These are phyloP conservation scores for Mimas tiliae DNA, from an alignment of 2,888 invertebrate species.

Conservation along the genomic window DNA sequence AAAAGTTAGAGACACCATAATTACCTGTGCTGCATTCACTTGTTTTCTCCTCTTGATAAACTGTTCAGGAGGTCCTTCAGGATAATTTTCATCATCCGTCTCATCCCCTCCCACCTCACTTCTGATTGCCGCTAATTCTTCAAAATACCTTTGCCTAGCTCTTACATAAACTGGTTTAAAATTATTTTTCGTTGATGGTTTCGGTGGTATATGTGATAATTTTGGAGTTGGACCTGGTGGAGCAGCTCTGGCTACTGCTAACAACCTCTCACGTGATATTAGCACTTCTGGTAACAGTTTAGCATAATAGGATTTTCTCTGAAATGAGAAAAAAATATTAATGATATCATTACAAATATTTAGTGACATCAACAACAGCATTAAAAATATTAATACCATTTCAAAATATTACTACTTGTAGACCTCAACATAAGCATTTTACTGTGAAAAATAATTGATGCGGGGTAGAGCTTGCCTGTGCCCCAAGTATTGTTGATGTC, in stretches of 20 bases:
- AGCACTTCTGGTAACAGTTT: constrained; percentile 89
- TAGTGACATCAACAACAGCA: too few species aligned
- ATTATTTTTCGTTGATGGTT: constrained; percentile 67
- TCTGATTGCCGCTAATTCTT: constrained; percentile 88
- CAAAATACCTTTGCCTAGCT: constrained; percentile 84
- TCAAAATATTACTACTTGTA: too few species aligned
- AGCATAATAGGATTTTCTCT: constrained; percentile 79
- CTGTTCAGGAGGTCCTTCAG: constrained; percentile 87
- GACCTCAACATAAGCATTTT: too few species aligned
- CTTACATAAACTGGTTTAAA: constrained; percentile 82
- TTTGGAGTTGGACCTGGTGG: constrained; percentile 86
- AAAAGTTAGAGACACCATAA: constrained; percentile 7
- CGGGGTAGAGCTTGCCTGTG: too few species aligned
- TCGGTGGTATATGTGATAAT: constrained; percentile 67
- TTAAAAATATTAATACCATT: too few species aligned
- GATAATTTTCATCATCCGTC: constrained; percentile 92
- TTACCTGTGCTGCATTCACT: constrained; percentile 36
- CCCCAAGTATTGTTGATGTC: too few species aligned
- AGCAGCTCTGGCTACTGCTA: constrained; percentile 87
- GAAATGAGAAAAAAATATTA: constrained; percentile 43
- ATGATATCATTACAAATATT: too few species aligned
- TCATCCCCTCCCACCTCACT: constrained; percentile 89
- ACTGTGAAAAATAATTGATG: too few species aligned
- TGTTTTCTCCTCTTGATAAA: constrained; percentile 85
- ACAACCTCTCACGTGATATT: constrained; percentile 88